Percentiles rank a stretch among this genome's conserved stretches.
Evolutionary conservation across 2,113 vertebrate species (phyloP).

Genomic region (Sphyrna mokarran): DNA sequence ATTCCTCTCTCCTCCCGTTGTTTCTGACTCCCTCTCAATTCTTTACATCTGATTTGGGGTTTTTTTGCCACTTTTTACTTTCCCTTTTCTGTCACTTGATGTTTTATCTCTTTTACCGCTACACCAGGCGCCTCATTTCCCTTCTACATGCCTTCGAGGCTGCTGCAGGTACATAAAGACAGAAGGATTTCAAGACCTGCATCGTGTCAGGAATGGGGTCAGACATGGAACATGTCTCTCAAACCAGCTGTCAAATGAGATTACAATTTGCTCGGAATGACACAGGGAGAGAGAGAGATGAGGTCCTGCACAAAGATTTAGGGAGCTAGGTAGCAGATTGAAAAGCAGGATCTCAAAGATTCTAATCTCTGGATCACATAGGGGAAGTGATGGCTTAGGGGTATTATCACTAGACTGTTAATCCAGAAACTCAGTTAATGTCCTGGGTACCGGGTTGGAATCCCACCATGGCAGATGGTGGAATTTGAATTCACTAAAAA

Average conservation of each 20-base stretch:
- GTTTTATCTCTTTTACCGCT: neutral
- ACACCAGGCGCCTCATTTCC: neutral
- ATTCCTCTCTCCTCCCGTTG: neutral
- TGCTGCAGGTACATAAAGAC: neutral
- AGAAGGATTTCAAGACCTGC: neutral
- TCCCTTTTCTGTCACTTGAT: neutral
- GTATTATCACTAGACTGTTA: too few relatives aligned
- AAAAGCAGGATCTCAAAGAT: too few relatives aligned
- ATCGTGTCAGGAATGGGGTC: neutral
- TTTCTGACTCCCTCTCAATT: neutral
- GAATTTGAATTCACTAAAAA: too few relatives aligned
- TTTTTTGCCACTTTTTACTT: neutral
- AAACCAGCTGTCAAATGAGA: neutral
- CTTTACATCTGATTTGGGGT: neutral
- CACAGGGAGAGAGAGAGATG: too few relatives aligned
- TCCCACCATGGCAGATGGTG: too few relatives aligned
- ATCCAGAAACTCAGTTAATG: too few relatives aligned
- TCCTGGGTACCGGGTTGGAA: too few relatives aligned
- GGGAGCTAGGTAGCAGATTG: too few relatives aligned
- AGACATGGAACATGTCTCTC: neutral
- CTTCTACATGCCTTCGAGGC: neutral
- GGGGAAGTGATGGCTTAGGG: too few relatives aligned
- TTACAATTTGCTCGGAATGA: neutral
- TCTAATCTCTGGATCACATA: too few relatives aligned
- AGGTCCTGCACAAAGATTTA: too few relatives aligned